Conservation (phyloP, 2,888 invertebrate genomes). For the Dryocosmus kuriphilus region DNA sequence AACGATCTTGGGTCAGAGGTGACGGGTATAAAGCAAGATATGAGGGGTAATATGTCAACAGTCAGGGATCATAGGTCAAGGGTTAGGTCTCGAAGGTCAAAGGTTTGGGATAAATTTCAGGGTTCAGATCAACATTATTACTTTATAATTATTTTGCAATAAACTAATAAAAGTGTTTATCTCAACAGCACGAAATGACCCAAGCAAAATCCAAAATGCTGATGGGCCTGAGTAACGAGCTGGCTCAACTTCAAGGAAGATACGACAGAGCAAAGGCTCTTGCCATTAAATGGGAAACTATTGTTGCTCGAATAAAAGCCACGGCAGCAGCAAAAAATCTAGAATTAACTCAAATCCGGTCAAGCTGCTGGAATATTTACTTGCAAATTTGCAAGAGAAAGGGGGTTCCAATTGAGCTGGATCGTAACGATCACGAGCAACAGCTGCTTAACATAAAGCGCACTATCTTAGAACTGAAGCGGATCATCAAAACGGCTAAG, state of each 20-base stretch:
- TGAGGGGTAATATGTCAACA: too few relatives aligned
- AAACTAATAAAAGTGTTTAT: not conserved
- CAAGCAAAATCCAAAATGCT: constrained; percentile 82
- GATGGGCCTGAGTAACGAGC: constrained; percentile 83
- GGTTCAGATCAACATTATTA: too few relatives aligned
- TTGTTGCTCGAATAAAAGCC: constrained; percentile 81
- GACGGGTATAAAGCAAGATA: too few relatives aligned
- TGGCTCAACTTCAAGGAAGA: constrained; percentile 81
- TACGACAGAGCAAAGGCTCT: constrained; percentile 81
- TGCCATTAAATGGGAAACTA: constrained; percentile 82
- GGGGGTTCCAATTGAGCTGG: constrained; percentile 74
- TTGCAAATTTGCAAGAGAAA: constrained; percentile 82
- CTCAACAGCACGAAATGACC: constrained; percentile 76
- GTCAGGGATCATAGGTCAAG: too few relatives aligned
- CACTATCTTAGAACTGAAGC: constrained; percentile 80
- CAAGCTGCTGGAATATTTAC: constrained; percentile 82
- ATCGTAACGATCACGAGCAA: constrained; percentile 80
- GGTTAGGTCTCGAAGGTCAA: too few relatives aligned
- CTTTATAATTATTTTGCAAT: not conserved
- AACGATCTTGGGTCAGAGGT: too few relatives aligned
- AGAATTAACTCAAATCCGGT: constrained; percentile 70
- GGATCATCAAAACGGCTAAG: constrained; percentile 70
- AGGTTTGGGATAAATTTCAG: too few relatives aligned
- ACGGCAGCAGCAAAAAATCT: constrained; percentile 79
- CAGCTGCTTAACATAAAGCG: constrained; percentile 83